Evolutionary conservation across 2,113 vertebrate species (phyloP), one percentile per base, ranked within the genome.

Genomic region (Hypocryptadius cinnamomeus): DNA sequence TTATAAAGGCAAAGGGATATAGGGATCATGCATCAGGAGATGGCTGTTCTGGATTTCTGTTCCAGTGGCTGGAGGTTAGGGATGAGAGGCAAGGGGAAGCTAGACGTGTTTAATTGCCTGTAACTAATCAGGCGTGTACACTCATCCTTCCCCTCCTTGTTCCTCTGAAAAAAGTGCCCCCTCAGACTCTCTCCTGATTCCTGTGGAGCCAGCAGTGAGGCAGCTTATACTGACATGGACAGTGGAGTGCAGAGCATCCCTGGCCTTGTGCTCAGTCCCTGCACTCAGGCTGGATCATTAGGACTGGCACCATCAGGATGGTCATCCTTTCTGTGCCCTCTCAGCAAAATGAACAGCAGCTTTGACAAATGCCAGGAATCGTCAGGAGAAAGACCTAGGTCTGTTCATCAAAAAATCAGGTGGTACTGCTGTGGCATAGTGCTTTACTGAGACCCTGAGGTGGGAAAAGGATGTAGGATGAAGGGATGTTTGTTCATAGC

Each of bases 91-190:
- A 83, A 85, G 64, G 94, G 93, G 82, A 92, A 95, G 74, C 85
- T 90, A 90, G 96, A 94, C 18, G 0, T 92, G 96, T 77, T 95
- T 94, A 93, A 96, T 94, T 94, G 91, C 91, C 93, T 94, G 93
- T 95, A 89, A 95, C 95, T 96, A 95, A 95, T 94, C 89, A 96
- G 89, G 91, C 90, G 92, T 80, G 85, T 94, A 94, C 85, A 70
- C 76, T 90, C 85, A 91, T 95, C 87, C 47, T 93, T 96, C 74
- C 89, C 84, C 56, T 94, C 54, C 94, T 59, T 22, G n/a, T 57
- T 92, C 94, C 65, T 79, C 68, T 83, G 94, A 44, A 87, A 83
- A 56, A 91, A 83, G 81, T 50, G 74, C 51, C 74, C 56, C 66
- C 72, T 92, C 76, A 63, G 71, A 74, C 33, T 78, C 40, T 66